A percentile compares a stretch with the other conserved stretches of the same genome.
Conservation (phyloP, 2,888 invertebrate genomes). For the Frankliniella intonsa region DNA sequence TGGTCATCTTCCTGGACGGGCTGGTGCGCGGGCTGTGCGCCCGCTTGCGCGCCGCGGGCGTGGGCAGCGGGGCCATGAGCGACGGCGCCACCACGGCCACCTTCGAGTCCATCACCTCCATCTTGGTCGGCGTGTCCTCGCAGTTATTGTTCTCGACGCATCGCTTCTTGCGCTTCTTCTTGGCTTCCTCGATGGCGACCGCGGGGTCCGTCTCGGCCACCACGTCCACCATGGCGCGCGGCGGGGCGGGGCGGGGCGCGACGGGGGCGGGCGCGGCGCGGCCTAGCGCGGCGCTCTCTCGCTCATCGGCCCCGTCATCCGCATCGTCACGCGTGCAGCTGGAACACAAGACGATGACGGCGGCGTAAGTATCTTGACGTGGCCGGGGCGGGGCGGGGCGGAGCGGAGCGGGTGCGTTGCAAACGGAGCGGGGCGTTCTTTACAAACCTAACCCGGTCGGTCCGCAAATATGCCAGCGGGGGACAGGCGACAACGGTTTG, state of each 20-base stretch:
- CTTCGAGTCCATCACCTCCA: constrained; percentile 42
- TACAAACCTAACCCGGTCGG: too few species aligned
- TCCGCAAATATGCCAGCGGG: too few species aligned
- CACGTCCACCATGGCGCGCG: neutral
- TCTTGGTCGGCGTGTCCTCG: constrained; percentile 45
- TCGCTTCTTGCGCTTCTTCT: constrained; percentile 41
- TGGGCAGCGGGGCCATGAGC: neutral
- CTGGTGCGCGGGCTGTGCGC: constrained; percentile 48
- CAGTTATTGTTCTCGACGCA: constrained; percentile 47
- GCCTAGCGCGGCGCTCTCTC: neutral
- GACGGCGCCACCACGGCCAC: constrained; percentile 4
- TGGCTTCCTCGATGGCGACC: constrained; percentile 38
- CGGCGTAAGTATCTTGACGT: neutral
- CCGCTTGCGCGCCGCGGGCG: constrained; percentile 42
- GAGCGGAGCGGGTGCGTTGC: too few species aligned
- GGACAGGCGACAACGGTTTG: too few species aligned
- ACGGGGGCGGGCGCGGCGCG: neutral
- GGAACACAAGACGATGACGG: neutral
- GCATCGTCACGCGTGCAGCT: neutral
- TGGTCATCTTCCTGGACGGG: constrained; percentile 42
- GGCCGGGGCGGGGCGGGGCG: too few species aligned
- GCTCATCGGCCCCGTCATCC: too few species aligned
- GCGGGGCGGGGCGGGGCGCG: neutral
- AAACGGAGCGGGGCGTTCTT: too few species aligned
- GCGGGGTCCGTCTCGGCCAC: constrained; percentile 12